Evolutionary conservation across 2,797 vertebrate species (phyloP), one percentile per base, ranked within the genome.

Genomic region (Parauchenoglanis ngamensis): DNA sequence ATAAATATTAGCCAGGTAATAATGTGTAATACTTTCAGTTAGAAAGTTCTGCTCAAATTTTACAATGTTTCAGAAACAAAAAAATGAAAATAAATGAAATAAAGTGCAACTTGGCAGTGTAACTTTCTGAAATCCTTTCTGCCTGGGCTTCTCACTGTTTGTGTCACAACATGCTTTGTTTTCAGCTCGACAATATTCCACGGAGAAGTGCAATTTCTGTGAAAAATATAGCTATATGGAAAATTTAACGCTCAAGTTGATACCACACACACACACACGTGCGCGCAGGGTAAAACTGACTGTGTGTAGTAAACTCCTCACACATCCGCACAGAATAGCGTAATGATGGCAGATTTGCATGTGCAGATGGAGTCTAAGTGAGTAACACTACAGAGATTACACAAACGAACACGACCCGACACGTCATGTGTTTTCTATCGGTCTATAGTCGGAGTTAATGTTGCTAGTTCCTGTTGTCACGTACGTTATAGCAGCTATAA

Each of bases 191-290:
- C n/a, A 13, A 67, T 5, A 68, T 31, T 68, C n/a, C 65, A 68
- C 15, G 8, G 8, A 23, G 65, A 68, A 73, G 70, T 7, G 35
- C 4, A 59, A 59, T 25, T 83, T 54, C 57, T n/a, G 44, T 6
- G n/a, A 28, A 68, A 12, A 35, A 25, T 61, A 63, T 40, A 61
- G 12, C 61, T 7, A 0, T 12, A 44, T 80, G 87, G 72, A 85
- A 85, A 85, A 73, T 15, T 35, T 11, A 65, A 81, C 49, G 40
- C 15, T 63, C 23, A 40, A 56, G 67, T 75, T 85, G 17, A 81
- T 7, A 85, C 67, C 28, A 31, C 28, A 25, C 61, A 49, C 19
- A 31, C 2, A n/a, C 44, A 72, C 3, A 11, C 40, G 23, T 21
- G 25, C 40, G 49, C 40, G 7, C 44, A 75, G 7, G 8, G 70